Conservation (phyloP, 2,113 vertebrate genomes). For the Bos javanicus region DNA sequence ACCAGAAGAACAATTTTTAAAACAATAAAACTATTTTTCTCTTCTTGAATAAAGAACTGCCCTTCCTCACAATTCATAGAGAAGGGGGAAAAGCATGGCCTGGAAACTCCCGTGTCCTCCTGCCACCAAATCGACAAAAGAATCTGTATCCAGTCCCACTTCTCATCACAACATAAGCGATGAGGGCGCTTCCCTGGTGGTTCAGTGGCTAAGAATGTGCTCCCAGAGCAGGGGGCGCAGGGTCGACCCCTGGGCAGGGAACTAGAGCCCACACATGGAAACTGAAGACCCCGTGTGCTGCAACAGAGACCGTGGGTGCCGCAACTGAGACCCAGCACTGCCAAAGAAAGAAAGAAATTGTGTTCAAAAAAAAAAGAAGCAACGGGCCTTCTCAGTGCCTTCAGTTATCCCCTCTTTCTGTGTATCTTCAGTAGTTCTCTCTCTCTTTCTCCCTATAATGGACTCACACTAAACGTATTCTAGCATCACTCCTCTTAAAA, state of each 20-base stretch:
- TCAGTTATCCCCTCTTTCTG: too few species aligned
- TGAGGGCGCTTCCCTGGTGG: not conserved
- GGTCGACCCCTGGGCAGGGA: not conserved
- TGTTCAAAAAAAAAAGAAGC: not conserved
- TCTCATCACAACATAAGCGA: not conserved
- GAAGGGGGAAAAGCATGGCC: not conserved
- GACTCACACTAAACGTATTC: not conserved
- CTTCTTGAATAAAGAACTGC: conserved; percentile 15
- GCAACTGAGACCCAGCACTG: not conserved
- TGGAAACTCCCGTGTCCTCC: not conserved
- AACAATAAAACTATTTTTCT: conserved; percentile 33
- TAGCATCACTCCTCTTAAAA: not conserved
- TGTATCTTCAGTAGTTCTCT: not conserved
- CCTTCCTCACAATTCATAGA: conserved; percentile 32
- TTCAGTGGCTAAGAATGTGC: not conserved
- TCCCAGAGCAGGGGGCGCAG: not conserved
- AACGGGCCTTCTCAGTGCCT: not conserved
- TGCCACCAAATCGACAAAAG: not conserved
- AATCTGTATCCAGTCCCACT: not conserved
- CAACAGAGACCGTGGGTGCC: not conserved
- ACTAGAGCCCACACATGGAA: not conserved
- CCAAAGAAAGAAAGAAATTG: not conserved
- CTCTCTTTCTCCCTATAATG: not conserved
- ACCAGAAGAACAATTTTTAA: conserved; percentile 3
- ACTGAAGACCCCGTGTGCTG: not conserved